Base-by-base conservation (phyloP, 2,888 invertebrate genomes). In the Lysandra bellargus region DNA sequence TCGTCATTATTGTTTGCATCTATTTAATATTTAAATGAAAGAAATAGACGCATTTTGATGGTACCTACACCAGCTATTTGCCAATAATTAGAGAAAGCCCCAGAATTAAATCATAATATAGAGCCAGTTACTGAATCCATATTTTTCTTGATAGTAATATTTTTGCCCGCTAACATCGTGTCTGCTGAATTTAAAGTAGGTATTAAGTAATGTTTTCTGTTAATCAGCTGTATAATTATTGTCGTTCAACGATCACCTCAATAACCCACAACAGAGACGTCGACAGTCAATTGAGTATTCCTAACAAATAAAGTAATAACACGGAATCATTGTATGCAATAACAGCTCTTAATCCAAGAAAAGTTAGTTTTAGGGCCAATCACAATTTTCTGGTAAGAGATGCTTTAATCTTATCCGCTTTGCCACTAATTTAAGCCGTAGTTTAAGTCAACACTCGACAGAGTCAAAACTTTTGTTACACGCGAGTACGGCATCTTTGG, bases 181-280 rank as follows among this genome's bases (percentile, higher is more conserved):
- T 44, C n/a, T n/a, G 74, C 14, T 74, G 74, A 74, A 44, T 74
- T 74, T 74, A 74, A 74, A 74, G 7, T 44, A 69, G 33, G 69
- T 44, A 44, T 74, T 74, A 40, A 74, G 44, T 44, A n/a, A 74
- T 74, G 74, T 74, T 74, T 74, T 30, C 74, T 40, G 44, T 9
- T 44, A 74, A 74, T 44, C 44, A 74, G 74, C 74, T 74, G 74
- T n/a, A 74, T 73, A n/a, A 73, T 74, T n/a, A 73, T 73, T 74
- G 23, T 44, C 74, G 40, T 44, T n/a, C n/a, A 44, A 74, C 74
- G 74, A 44, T 69, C 69, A 69, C 69, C 74, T 74, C 40, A 44
- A 44, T 74, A 74, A 74, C 74, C 74, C 44, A 74, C 44, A 44
- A 74, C 9, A 74, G 74, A 73, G 17, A 44, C 40, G 14, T 44